These are phyloP conservation scores for Ophion ellenae DNA, from an alignment of 2,888 invertebrate species.

Conservation along the genomic window DNA sequence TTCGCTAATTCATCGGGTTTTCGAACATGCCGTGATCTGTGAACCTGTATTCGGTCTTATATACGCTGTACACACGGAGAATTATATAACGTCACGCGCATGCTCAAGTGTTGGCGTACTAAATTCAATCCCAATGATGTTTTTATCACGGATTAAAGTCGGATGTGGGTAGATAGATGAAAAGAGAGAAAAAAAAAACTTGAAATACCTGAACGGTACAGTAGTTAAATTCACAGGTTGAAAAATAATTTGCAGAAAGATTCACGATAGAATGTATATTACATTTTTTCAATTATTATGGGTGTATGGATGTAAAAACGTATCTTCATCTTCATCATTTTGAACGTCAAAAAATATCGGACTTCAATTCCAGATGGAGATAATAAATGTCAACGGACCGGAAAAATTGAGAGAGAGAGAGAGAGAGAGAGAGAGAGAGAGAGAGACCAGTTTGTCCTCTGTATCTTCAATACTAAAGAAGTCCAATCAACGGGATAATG, in stretches of 20 bases:
- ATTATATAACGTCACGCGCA: conserved; percentile 14
- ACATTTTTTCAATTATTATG: not conserved
- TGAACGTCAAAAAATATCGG: not conserved
- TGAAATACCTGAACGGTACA: not conserved
- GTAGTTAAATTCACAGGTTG: not conserved
- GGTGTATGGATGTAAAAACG: not conserved
- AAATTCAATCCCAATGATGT: conserved; percentile 41
- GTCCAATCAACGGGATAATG: not conserved
- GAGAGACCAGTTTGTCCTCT: not conserved
- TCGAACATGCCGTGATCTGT: conserved; percentile 34
- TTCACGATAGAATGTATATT: not conserved
- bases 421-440: not conserved
- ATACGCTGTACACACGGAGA: conserved; percentile 14
- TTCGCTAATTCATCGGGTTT: conserved; percentile 63
- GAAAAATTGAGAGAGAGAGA: not conserved
- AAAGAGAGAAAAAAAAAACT: not conserved
- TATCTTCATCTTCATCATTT: not conserved
- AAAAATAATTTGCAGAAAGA: not conserved
- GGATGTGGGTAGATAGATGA: conserved; percentile 5
- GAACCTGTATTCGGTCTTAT: conserved; percentile 33
- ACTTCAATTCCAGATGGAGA: not conserved
- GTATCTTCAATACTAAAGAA: not conserved
- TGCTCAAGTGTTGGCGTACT: conserved; percentile 17
- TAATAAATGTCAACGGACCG: not conserved
- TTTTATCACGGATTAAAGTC: not conserved